These are phyloP conservation scores for Telmatherina bonti DNA, from an alignment of 2,797 vertebrate species.

Conservation along the genomic window DNA sequence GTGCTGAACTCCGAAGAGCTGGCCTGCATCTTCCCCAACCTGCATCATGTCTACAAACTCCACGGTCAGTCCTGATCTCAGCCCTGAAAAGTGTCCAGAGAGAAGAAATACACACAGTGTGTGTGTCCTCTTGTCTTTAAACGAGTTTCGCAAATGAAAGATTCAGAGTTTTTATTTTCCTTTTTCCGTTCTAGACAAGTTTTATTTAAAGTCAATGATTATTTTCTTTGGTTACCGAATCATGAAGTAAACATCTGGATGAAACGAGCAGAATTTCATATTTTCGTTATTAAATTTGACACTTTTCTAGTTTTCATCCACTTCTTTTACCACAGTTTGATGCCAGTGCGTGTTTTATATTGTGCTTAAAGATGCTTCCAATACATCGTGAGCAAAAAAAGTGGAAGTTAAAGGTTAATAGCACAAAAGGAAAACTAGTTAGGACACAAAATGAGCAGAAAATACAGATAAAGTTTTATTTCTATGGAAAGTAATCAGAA, in stretches of 20 bases:
- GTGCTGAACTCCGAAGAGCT: constrained; percentile 89
- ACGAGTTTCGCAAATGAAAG: background rate
- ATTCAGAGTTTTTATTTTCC: background rate
- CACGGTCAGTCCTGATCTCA: constrained; percentile 84
- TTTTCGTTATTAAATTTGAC: background rate
- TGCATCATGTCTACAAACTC: constrained; percentile 90
- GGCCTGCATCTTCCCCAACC: constrained; percentile 92
- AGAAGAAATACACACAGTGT: no score
- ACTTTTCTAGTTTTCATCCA: background rate
- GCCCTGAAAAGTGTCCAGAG: background rate
- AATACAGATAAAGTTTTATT: background rate
- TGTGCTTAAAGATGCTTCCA: background rate
- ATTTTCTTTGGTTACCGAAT: background rate
- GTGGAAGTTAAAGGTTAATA: background rate
- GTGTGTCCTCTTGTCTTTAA: background rate
- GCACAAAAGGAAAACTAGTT: background rate
- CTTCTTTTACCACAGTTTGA: background rate
- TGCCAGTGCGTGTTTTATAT: background rate
- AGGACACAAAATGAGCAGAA: background rate
- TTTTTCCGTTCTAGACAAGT: background rate
- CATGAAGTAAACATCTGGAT: background rate
- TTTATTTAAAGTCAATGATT: background rate
- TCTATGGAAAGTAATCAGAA: background rate
- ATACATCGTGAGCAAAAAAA: background rate
- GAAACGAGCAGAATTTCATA: background rate